These are phyloP conservation scores for Syngnathus floridae DNA, from an alignment of 2,113 vertebrate genomes.

Conservation along the genomic window DNA sequence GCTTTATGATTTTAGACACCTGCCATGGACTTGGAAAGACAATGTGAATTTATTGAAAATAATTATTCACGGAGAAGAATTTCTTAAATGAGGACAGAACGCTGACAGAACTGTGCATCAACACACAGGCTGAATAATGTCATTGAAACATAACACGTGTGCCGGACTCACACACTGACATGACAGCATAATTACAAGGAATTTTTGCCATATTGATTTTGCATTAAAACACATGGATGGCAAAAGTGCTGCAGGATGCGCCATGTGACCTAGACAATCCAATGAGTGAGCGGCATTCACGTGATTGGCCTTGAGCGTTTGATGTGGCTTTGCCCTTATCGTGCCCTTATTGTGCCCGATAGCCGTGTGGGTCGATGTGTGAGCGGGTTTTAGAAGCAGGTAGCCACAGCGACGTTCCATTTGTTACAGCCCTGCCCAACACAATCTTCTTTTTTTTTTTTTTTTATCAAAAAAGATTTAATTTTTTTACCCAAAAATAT, in stretches of 20 bases:
- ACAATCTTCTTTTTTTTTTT: constrained; percentile 13
- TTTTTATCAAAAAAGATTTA: too few species aligned
- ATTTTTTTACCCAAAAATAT: too few species aligned
- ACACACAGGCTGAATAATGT: constrained; percentile 11
- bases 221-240: constrained; percentile 10
- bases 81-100: constrained; percentile 19
- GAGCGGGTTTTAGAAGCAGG: constrained; percentile 16
- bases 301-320: constrained; percentile 33
- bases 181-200: constrained; percentile 4
- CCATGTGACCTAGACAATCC: constrained; percentile 35
- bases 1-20: background rate
- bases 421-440: too few species aligned
- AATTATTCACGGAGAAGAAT: constrained; percentile 9
- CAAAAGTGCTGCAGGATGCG: constrained; percentile 41
- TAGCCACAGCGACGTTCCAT: constrained; percentile 32
- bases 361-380: constrained; percentile 16
- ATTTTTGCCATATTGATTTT: constrained; percentile 36
- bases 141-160: constrained; percentile 25
- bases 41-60: constrained; percentile 13
- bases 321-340: constrained; percentile 22
- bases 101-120: constrained; percentile 9
- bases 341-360: constrained; percentile 45
- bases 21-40: background rate
- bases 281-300: constrained; percentile 21
- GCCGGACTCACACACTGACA: background rate